Percentiles rank a stretch among this genome's conserved stretches.
Conservation (phyloP, 2,797 vertebrate genomes). For the Peromyscus attwateri region DNA sequence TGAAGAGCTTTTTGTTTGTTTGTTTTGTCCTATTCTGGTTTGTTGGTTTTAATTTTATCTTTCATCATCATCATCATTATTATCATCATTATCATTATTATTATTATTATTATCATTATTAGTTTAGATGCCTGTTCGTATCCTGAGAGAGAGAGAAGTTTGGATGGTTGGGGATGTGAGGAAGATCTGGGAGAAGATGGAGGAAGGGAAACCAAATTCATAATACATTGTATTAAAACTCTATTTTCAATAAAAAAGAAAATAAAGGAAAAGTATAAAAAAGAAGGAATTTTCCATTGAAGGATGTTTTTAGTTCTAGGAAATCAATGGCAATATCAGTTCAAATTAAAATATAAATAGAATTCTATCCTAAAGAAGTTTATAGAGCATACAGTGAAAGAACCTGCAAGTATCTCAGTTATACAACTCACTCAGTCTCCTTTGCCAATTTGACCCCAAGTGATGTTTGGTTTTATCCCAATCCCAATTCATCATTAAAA, state of each 20-base stretch:
- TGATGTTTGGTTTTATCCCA: slow-evolving; percentile 39
- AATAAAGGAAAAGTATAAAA: not conserved
- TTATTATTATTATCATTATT: not conserved
- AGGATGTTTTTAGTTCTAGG: slow-evolving; percentile 45
- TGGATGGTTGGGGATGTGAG: not conserved
- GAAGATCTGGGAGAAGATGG: not conserved
- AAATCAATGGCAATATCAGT: not conserved
- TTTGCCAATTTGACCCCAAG: not conserved
- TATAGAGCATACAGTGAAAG: not conserved
- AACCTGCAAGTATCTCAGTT: not conserved
- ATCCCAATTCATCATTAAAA: not conserved
- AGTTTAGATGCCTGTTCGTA: not conserved
- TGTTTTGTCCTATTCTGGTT: not conserved
- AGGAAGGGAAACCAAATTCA: not conserved
- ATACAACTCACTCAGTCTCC: not conserved
- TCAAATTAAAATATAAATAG: slow-evolving; percentile 28
- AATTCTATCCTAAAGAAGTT: slow-evolving; percentile 38
- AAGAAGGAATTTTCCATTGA: not conserved
- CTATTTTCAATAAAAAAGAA: not conserved
- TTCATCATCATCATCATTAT: not conserved
- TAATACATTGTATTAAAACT: not conserved
- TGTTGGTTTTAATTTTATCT: not conserved
- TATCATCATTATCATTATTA: not conserved
- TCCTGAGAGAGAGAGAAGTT: not conserved
- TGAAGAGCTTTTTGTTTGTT: not conserved